Conservation (phyloP, 2,888 invertebrate genomes). For the Tachystola acroxantha region DNA sequence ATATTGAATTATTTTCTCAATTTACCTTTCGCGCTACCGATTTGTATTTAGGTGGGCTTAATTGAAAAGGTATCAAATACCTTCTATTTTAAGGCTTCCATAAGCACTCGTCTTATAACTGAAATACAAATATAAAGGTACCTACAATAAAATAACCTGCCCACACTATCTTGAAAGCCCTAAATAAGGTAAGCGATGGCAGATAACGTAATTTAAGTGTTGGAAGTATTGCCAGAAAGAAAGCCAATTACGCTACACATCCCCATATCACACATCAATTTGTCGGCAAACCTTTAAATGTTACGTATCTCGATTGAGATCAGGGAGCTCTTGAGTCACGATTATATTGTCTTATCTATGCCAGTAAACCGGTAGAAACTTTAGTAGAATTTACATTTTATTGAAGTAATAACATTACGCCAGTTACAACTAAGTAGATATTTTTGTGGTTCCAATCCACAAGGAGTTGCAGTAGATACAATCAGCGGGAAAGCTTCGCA, state of each 20-base stretch:
- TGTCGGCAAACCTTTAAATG: constrained; percentile 46
- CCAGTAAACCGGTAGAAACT: too few relatives aligned
- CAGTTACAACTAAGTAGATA: too few relatives aligned
- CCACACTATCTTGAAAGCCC: constrained; percentile 31
- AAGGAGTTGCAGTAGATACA: too few relatives aligned
- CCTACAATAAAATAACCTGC: constrained; percentile 20
- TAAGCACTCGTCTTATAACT: neutral
- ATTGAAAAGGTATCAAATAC: neutral
- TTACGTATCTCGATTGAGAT: constrained; percentile 38
- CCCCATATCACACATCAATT: constrained; percentile 36
- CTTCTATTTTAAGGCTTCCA: neutral
- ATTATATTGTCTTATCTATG: too few relatives aligned
- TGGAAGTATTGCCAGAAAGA: constrained; percentile 5
- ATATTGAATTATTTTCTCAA: too few relatives aligned
- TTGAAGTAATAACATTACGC: too few relatives aligned
- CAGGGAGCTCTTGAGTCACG: neutral
- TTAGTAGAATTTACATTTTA: too few relatives aligned
- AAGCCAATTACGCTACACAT: constrained; percentile 13
- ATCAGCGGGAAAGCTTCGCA: too few relatives aligned
- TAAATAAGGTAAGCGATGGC: constrained; percentile 31
- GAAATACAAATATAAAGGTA: constrained; percentile 15
- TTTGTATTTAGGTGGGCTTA: too few relatives aligned
- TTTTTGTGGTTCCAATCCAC: too few relatives aligned
- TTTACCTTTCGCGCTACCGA: too few relatives aligned
- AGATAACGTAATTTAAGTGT: constrained; percentile 25